Conservation (phyloP, 2,113 vertebrate species). For the Stigmatopora argus region DNA sequence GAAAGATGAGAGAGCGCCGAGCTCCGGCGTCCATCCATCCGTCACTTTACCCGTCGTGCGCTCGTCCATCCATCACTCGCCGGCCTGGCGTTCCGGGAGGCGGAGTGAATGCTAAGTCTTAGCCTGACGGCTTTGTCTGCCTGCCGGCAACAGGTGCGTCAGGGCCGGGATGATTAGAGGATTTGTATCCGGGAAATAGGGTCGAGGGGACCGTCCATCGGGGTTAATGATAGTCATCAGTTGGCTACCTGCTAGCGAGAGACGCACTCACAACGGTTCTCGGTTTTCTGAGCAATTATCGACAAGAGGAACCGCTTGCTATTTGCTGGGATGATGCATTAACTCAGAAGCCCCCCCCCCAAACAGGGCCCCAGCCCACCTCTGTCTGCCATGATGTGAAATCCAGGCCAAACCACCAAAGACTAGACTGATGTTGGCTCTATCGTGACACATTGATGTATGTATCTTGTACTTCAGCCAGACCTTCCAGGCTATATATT, state of each 20-base stretch:
- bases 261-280: too few species aligned
- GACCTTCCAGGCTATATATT: too few species aligned
- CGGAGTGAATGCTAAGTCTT: conserved; percentile 23
- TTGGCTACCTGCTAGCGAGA: not conserved
- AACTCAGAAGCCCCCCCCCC: too few species aligned
- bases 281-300: too few species aligned
- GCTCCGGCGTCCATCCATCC: conserved; percentile 63
- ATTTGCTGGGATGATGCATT: too few species aligned
- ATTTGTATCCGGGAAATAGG: not conserved
- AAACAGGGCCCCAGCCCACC: too few species aligned
- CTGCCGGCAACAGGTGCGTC: conserved; percentile 4
- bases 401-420: too few species aligned
- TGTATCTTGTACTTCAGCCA: too few species aligned
- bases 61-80: not conserved
- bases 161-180: conserved; percentile 6
- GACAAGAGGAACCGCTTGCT: too few species aligned
- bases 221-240: not conserved
- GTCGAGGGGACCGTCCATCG: not conserved
- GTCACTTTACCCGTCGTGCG: conserved; percentile 24
- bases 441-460: too few species aligned
- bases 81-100: not conserved
- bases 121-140: conserved; percentile 29
- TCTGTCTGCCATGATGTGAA: too few species aligned
- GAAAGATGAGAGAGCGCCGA: conserved; percentile 45
- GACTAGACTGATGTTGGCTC: too few species aligned